Base-by-base conservation (phyloP, 2,888 invertebrate genomes). In the Dasypolia templi region DNA sequence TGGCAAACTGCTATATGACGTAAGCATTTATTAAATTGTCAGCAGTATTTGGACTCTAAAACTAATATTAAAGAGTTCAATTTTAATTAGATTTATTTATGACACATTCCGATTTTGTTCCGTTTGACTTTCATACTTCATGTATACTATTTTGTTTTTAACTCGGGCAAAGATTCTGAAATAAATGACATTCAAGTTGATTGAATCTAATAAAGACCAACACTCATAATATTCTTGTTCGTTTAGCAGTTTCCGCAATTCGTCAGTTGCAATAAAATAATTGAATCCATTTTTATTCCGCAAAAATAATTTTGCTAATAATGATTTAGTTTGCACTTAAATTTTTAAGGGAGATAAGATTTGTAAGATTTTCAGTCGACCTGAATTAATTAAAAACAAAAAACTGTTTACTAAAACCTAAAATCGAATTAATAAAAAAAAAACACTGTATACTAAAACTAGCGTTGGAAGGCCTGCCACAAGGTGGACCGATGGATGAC, bases 1-100 rank as follows among this genome's bases (percentile, higher is more conserved):
- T 76, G 56, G 61, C 69, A 58, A 77, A 80, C 79, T 77, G 76
- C 72, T 44, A 68, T 72, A 80, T 65, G 71, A 77, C 61, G 64
- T 72, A 73, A 64, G 79, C 63, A 59, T 56, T 35, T 44, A n/a
- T 64, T 61, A 72, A n/a, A n/a, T 29, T 61, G 35, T 29, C 59
- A 72, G 49, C 63, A 74, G 73, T 82, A 75, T 81, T 75, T 82
- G 56, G 51, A 79, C 73, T 82, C 55, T 85, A 79, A 64, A 46
- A 29, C n/a, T 17, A 17, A 12, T 0, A 0, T 0, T 12, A 59
- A 11, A 58, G 35, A 61, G 82, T 77, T 71, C 29, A 75, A 76
- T 76, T 72, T 86, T 35, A 56, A 72, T 65, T 72, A 68, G 2
- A 11, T 35, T 62, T 69, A 42, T 71, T 61, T 59, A 68, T 35